Base-by-base conservation (phyloP, 2,888 invertebrate species). In the Nysson spinosus region DNA sequence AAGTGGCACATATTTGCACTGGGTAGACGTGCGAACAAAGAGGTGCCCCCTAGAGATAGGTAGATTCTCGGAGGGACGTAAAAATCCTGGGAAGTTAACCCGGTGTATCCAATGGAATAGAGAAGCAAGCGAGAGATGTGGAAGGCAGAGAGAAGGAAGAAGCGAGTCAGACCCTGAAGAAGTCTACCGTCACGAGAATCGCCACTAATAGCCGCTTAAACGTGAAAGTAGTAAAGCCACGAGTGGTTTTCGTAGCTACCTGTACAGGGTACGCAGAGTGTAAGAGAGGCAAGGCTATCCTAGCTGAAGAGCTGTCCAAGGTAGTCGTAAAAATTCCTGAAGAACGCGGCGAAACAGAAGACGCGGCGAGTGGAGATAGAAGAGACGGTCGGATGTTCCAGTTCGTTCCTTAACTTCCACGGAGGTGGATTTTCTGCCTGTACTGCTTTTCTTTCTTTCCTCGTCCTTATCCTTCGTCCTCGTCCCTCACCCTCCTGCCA, bases 181-280 rank as follows among this genome's bases (percentile, higher is more conserved):
- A 43, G 50, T 44, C 47, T 68, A 60, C 72, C 69, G 70, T 61
- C 65, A 57, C 62, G 67, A 70, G 70, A 70, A 77, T 77, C 74
- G 61, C 72, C 66, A 50, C 76, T 79, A 79, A 79, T 79, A 77
- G 75, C 69, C 71, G 75, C 67, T 79, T 78, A 74, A 79, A 78
- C 70, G 73, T 57, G 61, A 77, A 75, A 70, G 74, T 77, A 73
- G 72, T 75, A 78, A 79, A 78, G 58, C 65, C 61, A 35, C 62
- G 54, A 73, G 74, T 67, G 69, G 60, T 50, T n/a, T n/a, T 37
- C 55, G 64, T 43, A 30, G 55, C 47, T 16, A 17, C 42, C 52
- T 32, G 39, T 7, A 43, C 12, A 32, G 16, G n/a, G 14, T 17
- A 34, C 26, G 39, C 16, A 26, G 19, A 50, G 26, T 11, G 52